Conservation (phyloP, 2,888 invertebrate genomes). For the Cotesia congregata region DNA sequence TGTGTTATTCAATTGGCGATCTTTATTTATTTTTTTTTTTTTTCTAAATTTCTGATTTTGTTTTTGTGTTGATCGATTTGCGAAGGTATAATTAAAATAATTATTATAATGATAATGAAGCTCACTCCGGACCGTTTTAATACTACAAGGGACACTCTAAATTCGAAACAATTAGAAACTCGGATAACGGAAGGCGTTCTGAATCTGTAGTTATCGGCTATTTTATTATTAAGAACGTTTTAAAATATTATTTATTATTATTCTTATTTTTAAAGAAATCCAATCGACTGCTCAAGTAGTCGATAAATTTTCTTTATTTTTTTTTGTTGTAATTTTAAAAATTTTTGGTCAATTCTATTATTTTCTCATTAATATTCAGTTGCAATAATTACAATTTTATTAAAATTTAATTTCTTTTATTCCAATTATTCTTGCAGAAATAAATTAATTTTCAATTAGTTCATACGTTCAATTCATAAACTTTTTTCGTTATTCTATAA, state of each 20-base stretch:
- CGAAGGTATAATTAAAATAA: constrained; percentile 21
- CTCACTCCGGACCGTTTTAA: constrained; percentile 53
- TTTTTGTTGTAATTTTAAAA: no score
- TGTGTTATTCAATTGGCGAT: not conserved
- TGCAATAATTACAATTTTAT: no score
- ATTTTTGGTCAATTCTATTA: no score
- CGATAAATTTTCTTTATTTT: no score
- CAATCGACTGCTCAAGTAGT: no score
- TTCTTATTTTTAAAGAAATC: not conserved
- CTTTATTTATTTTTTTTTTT: not conserved
- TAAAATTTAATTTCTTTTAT: no score
- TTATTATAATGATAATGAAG: constrained; percentile 29
- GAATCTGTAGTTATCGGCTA: not conserved
- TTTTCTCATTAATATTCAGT: no score
- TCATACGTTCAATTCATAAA: no score
- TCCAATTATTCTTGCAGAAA: no score
- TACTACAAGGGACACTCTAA: constrained; percentile 65
- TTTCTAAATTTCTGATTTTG: not conserved
- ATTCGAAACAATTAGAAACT: constrained; percentile 61
- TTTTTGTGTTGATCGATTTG: not conserved
- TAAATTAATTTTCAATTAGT: no score
- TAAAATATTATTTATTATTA: constrained; percentile 6
- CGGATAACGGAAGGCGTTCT: constrained; percentile 23
- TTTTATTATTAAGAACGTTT: not conserved
- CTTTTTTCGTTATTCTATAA: no score